Conservation (phyloP, 2,888 invertebrate genomes). For the Imbricaverruca yamaguchii region DNA sequence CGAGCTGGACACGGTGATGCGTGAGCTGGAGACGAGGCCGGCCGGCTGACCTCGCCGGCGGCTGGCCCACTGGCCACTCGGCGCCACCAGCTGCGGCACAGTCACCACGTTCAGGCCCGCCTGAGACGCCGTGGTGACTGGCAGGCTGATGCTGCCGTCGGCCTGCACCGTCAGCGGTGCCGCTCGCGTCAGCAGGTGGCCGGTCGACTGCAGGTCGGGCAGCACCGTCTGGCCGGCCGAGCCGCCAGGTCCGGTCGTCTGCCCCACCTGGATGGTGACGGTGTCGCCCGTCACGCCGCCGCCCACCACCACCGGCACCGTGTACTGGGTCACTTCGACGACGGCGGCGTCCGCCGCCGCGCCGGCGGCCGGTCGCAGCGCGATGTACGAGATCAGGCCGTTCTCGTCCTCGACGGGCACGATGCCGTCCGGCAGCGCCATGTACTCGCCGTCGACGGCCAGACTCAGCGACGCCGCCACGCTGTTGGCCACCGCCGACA, state of each 20-base stretch:
- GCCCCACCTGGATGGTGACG: background rate
- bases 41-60: background rate
- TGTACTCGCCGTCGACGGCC: conserved; percentile 33
- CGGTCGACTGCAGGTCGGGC: background rate
- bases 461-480: conserved; percentile 52
- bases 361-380: conserved; percentile 16
- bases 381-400: conserved; percentile 18
- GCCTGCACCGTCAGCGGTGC: background rate
- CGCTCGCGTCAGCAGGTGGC: background rate
- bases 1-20: background rate
- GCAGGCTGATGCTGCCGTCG: background rate
- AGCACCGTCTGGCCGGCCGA: background rate
- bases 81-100: background rate
- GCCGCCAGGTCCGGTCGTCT: background rate
- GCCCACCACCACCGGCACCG: background rate
- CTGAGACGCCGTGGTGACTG: background rate
- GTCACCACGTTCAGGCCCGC: background rate
- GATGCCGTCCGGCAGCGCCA: conserved; percentile 12
- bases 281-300: background rate
- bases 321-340: conserved; percentile 6
- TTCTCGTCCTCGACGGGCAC: conserved; percentile 21
- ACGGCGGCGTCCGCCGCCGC: background rate
- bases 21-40: background rate
- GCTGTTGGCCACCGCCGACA: conserved; percentile 51
- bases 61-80: background rate